Evolutionary conservation across 2,888 invertebrate genomes (phyloP).

Genomic region (Agriopis leucophaearia): DNA sequence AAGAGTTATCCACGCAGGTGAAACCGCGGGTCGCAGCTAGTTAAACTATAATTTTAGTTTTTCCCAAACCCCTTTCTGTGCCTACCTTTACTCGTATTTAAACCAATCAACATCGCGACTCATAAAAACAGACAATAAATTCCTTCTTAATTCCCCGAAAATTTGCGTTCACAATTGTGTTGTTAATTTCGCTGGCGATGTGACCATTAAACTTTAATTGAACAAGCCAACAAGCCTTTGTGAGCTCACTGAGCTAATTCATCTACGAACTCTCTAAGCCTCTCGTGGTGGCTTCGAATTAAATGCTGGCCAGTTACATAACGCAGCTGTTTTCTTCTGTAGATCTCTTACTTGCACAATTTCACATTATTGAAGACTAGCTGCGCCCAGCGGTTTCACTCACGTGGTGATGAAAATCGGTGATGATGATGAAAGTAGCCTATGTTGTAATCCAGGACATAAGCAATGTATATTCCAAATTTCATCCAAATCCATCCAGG

Average conservation of each 20-base stretch:
- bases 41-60: not conserved
- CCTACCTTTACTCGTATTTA: not conserved
- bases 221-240: conserved; percentile 5
- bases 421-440: too few species aligned
- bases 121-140: conserved; percentile 8
- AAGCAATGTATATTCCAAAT: too few species aligned
- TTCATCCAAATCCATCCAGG: too few species aligned
- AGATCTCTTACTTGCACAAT: too few species aligned
- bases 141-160: conserved; percentile 5
- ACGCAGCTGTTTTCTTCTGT: too few species aligned
- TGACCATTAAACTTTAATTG: conserved; percentile 18
- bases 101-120: not conserved
- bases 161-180: conserved; percentile 11
- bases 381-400: too few species aligned
- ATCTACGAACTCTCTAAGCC: not conserved
- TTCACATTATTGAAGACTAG: too few species aligned
- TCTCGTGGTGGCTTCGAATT: not conserved
- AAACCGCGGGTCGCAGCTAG: too few species aligned
- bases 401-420: too few species aligned
- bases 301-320: too few species aligned
- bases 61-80: not conserved
- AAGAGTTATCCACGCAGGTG: too few species aligned
- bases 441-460: too few species aligned
- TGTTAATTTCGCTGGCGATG: conserved; percentile 13
- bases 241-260: not conserved